phyloP scores from a whole-genome alignment of 2,888 invertebrate species.

The Pomacea canaliculata region DNA sequence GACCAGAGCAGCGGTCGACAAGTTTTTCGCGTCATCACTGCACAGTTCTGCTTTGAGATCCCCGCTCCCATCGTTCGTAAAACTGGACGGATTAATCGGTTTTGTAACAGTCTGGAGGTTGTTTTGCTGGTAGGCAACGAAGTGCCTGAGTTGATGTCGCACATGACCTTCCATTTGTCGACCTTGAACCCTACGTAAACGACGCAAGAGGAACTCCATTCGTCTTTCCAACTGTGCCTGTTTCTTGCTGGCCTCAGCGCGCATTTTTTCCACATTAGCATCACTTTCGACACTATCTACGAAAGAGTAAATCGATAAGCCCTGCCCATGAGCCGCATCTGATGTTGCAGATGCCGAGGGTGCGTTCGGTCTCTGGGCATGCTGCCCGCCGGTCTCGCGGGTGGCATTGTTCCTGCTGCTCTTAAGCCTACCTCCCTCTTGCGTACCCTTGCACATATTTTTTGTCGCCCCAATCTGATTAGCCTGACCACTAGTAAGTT shows the following conservation, averaged over 20 bases:
- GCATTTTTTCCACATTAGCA: slow-evolving; percentile 16
- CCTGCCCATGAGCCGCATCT: no score
- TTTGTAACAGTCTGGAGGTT: slow-evolving; percentile 61
- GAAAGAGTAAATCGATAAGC: background rate
- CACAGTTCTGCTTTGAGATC: slow-evolving; percentile 47
- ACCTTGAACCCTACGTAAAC: slow-evolving; percentile 83
- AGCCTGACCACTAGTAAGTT: background rate
- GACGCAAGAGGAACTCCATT: slow-evolving; percentile 80
- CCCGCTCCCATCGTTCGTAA: slow-evolving; percentile 11
- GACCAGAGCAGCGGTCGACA: slow-evolving; percentile 74
- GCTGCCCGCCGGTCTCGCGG: background rate
- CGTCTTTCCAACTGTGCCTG: slow-evolving; percentile 79
- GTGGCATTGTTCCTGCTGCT: background rate
- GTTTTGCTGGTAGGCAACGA: slow-evolving; percentile 80
- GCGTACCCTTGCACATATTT: slow-evolving; percentile 16
- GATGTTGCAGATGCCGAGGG: background rate
- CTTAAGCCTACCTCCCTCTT: background rate
- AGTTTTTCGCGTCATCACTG: slow-evolving; percentile 67
- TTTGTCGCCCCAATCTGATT: background rate
- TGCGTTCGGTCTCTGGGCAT: background rate
- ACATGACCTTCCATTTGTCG: slow-evolving; percentile 82
- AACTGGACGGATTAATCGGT: slow-evolving; percentile 42
- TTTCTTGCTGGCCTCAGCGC: slow-evolving; percentile 50
- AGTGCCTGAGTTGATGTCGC: slow-evolving; percentile 83
- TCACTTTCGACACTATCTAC: slow-evolving; percentile 5